Evolutionary conservation across 2,797 vertebrate genomes (phyloP).

Genomic region (Chromis chromis): DNA sequence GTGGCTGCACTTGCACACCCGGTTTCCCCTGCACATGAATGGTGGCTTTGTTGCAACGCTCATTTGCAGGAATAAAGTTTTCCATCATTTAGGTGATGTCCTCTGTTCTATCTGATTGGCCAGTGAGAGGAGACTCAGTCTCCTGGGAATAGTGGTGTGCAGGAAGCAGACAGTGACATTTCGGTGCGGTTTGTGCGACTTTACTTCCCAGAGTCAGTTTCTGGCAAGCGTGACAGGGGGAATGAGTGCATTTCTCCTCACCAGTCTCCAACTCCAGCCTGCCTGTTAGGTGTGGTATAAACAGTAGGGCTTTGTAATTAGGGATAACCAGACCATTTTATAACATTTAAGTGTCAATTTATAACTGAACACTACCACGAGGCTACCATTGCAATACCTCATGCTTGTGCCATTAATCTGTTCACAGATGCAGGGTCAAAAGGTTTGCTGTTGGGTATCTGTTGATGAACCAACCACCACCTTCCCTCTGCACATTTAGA

Average conservation of each 20-base stretch:
- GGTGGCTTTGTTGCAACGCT: constrained; percentile 77
- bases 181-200: constrained; percentile 62
- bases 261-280: constrained; percentile 39
- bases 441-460: constrained; percentile 3
- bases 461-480: background rate
- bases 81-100: constrained; percentile 70
- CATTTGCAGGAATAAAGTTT: constrained; percentile 74
- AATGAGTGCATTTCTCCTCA: constrained; percentile 57
- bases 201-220: constrained; percentile 48
- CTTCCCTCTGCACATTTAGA: background rate
- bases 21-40: constrained; percentile 81
- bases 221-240: constrained; percentile 32
- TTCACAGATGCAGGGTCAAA: background rate
- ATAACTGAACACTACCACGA: constrained; percentile 25
- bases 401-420: constrained; percentile 21
- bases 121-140: constrained; percentile 36
- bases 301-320: constrained; percentile 66
- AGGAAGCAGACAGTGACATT: constrained; percentile 68
- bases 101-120: constrained; percentile 59
- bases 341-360: constrained; percentile 55
- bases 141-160: constrained; percentile 28
- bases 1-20: constrained; percentile 47
- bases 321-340: constrained; percentile 68
- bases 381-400: constrained; percentile 7
- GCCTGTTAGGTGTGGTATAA: constrained; percentile 67